Base-by-base conservation (phyloP, 1,140 invertebrate genomes). In the Maconellicoccus hirsutus region DNA sequence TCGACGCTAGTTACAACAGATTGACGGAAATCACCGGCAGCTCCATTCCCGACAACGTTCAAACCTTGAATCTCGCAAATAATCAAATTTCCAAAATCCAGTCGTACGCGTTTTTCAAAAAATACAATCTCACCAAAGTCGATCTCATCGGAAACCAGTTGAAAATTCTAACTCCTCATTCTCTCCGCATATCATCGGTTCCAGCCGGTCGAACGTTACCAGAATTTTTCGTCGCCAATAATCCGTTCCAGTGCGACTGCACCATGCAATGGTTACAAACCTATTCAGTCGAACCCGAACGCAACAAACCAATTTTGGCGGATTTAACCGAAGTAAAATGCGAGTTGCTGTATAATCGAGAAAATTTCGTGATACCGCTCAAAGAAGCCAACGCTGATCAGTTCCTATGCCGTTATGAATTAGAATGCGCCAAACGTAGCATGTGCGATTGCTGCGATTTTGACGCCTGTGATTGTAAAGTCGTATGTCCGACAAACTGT, bases 381-480 rank as follows among this genome's bases (percentile, higher is more conserved):
- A 86, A 93, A 59, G 89, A 93, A 79, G 90, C 89, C 7, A 86
- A 89, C 38, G 86, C 91, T 63, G 88, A 90, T 76, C 90, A 95
- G 77, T 95, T 95, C 79, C 83, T 96, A 33, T 96, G 93, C 81
- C 90, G 91, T 77, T 96, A 96, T 77, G 88, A 92, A 39, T 86
- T 88, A 61, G 93, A 95, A 75, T 96, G 93, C 79, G 93, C 93
- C 77, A 87, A 92, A 0, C 72, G 72, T 1, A 71, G 70, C 23
- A 78, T 93, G 59, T 96, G 93, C 78, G 90, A 94, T 74, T 96
- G 93, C 79, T 96, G 93, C 79, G 93, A 96, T 77, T 96, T 93
- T 76, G 92, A 94, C 78, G 92, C 92, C 23, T 96, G 93, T 79
- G 89, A 96, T 78, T 96, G 93, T 81, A 91, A 95, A 83, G 94